Evolutionary conservation across 2,113 vertebrate species (phyloP), one percentile per base, ranked within the genome.

Genomic region (Colius striatus): DNA sequence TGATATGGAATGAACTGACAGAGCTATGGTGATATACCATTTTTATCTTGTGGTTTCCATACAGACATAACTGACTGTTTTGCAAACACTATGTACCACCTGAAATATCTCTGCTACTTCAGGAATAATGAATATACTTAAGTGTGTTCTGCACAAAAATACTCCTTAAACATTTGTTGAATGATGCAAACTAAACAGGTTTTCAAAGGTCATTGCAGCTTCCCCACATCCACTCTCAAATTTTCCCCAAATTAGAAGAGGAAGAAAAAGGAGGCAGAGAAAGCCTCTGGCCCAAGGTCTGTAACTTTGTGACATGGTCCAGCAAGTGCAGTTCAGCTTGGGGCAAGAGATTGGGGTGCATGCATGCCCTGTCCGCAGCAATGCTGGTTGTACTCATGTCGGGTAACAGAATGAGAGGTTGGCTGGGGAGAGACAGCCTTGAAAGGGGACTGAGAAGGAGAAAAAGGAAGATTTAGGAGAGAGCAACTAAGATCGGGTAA

Each of bases 61-160:
- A 71, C 84, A 75, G 34, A 75, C n/a, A 21, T 3, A 9, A 16
- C 18, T 77, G 14, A 13, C 34, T 60, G 21, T 82, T 88, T 93
- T 90, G 68, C 65, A 92, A 94, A 89, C 38, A 74, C 22, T 47
- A 0, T 25, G 15, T 4, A 60, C 22, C 53, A 60, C 38, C 80
- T 84, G 87, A 68, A 92, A 51, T 41, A n/a, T 79, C 45, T 80
- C 27, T 76, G 36, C 53, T 67, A 36, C 62, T 94, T 92, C 73
- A 87, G 53, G 38, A 70, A 43, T 43, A 89, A 50, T 80, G 71
- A 74, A 81, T 81, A n/a, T 27, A 48, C 20, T 66, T 74, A 68
- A 58, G 34, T 9, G 8, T 2, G 3, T 62, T 83, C 79, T 84
- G 55, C 45, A 27, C 38, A 60, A 81, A 81, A 41, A 0, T 18